phyloP scores from a whole-genome alignment of 2,113 vertebrate genomes.

The Bombycilla garrulus region DNA sequence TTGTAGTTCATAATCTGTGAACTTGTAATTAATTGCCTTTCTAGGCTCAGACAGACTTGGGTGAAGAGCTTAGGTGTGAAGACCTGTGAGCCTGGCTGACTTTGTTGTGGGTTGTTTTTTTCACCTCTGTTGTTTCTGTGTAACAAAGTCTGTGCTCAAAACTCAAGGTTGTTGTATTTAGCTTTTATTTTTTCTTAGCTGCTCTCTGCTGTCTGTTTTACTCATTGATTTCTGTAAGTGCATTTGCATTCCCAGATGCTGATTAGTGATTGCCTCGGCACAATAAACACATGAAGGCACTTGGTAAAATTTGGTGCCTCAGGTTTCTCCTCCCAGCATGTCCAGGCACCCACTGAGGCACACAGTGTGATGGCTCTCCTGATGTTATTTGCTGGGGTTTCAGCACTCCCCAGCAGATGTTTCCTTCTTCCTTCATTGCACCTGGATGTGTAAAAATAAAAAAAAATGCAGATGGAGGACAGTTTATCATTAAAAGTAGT shows the following conservation, averaged over 20 bases:
- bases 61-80: background rate
- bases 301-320: background rate
- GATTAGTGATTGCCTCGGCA: background rate
- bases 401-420: conserved; percentile 17
- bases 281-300: background rate
- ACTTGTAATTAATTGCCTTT: background rate
- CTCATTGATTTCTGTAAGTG: background rate
- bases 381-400: background rate
- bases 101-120: background rate
- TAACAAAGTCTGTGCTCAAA: background rate
- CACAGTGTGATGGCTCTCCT: fast-evolving
- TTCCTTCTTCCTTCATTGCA: conserved; percentile 24
- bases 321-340: background rate
- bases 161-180: background rate
- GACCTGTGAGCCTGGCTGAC: background rate
- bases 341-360: background rate
- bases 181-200: fast-evolving
- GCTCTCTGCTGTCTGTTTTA: background rate
- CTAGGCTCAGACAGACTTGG: background rate
- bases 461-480: background rate
- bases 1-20: background rate
- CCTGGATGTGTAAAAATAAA: background rate
- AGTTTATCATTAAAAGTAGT: background rate
- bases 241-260: conserved; percentile 16
- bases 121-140: background rate